Evolutionary conservation across 2,888 invertebrate genomes (phyloP).

Genomic region (Augiades crinisus): DNA sequence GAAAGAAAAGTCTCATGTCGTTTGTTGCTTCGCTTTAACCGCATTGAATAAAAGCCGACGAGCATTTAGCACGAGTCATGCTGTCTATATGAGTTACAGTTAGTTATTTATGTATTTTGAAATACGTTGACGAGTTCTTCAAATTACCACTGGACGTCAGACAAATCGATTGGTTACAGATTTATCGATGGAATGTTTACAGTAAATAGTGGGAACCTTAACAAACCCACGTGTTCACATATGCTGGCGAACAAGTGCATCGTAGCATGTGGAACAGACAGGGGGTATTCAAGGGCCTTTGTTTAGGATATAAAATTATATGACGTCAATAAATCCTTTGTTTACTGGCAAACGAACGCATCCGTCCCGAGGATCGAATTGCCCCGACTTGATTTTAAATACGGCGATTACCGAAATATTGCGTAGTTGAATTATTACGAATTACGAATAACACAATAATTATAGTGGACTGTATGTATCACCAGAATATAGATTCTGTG

Average conservation of each 20-base stretch:
- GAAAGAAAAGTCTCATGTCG: slow-evolving; percentile 18
- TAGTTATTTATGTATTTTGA: background rate
- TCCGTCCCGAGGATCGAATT: slow-evolving; percentile 52
- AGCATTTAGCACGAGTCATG: slow-evolving; percentile 38
- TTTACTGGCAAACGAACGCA: slow-evolving; percentile 73
- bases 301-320: slow-evolving; percentile 80
- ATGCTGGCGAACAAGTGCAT: slow-evolving; percentile 70
- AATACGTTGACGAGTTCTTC: background rate
- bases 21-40: slow-evolving; percentile 22
- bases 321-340: slow-evolving; percentile 78
- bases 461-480: no score
- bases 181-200: slow-evolving; percentile 41
- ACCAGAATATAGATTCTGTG: no score
- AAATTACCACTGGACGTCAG: background rate
- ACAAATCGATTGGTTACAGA: slow-evolving; percentile 18
- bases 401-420: slow-evolving; percentile 26
- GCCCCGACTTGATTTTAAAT: slow-evolving; percentile 14
- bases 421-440: no score
- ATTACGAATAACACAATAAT: no score
- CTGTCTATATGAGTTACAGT: background rate
- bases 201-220: slow-evolving; percentile 68
- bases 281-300: slow-evolving; percentile 60
- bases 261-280: slow-evolving; percentile 50
- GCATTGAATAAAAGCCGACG: slow-evolving; percentile 39
- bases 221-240: slow-evolving; percentile 69